Conservation (phyloP, 35 echinoderm and acorn worm species). For the Heliocidaris tuberculata region DNA sequence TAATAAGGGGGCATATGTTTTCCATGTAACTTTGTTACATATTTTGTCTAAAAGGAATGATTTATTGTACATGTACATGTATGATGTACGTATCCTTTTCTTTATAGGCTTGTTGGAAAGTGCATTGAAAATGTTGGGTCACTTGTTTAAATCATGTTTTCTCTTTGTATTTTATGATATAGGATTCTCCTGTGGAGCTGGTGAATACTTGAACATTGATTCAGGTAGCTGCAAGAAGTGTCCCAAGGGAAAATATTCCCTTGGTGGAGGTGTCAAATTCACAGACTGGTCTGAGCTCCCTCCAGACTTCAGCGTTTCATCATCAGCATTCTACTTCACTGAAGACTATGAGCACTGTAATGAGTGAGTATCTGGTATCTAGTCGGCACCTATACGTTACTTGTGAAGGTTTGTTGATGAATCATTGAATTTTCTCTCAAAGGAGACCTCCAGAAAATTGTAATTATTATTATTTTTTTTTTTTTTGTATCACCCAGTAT, state of each 20-base stretch:
- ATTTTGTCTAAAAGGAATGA: too few relatives aligned
- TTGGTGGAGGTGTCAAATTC: constrained; percentile 84
- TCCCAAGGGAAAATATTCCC: constrained; percentile 69
- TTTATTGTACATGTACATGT: too few relatives aligned
- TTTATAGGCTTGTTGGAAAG: not conserved
- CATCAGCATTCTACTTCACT: constrained; percentile 23
- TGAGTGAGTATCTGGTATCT: constrained; percentile 43
- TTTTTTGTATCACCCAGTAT: too few relatives aligned
- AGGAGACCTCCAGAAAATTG: too few relatives aligned
- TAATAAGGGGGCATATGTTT: too few relatives aligned
- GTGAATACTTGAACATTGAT: constrained; percentile 77
- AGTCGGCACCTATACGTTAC: not conserved
- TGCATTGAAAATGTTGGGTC: not conserved
- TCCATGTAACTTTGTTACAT: too few relatives aligned
- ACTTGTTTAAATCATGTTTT: not conserved
- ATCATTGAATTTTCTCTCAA: too few relatives aligned
- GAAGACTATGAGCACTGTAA: constrained; percentile 34
- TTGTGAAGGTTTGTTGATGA: too few relatives aligned
- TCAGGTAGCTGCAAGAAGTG: constrained; percentile 68
- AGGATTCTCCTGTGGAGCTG: constrained; percentile 89
- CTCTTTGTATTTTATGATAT: not conserved
- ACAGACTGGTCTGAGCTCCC: constrained; percentile 82
- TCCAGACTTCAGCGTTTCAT: constrained; percentile 58
- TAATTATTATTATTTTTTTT: too few relatives aligned
- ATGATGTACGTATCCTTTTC: too few relatives aligned